Conservation (phyloP, 2,888 invertebrate genomes). For the Phortica magna region DNA sequence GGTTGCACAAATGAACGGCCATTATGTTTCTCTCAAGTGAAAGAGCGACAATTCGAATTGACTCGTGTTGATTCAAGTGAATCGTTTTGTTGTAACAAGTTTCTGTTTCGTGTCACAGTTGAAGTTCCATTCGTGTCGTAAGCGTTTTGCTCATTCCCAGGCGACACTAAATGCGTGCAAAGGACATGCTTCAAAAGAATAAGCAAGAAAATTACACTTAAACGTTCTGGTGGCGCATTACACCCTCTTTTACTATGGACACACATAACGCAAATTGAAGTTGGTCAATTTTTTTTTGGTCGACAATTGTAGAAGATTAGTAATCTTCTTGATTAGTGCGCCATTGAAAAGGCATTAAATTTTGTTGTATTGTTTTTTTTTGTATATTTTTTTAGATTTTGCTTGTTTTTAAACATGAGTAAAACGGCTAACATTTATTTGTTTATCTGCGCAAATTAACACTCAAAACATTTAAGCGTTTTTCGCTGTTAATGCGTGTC, state of each 20-base stretch:
- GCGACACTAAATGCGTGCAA: slow-evolving; percentile 53
- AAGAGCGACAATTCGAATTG: slow-evolving; percentile 47
- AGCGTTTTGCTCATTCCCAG: slow-evolving; percentile 46
- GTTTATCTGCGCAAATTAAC: slow-evolving; percentile 64
- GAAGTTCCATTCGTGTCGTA: background rate
- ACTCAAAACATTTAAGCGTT: slow-evolving; percentile 67
- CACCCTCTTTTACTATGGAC: background rate
- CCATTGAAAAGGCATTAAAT: background rate
- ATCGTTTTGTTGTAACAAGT: slow-evolving; percentile 45
- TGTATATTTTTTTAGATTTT: background rate
- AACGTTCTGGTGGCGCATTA: slow-evolving; percentile 53
- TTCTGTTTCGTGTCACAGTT: background rate
- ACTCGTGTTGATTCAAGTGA: slow-evolving; percentile 58
- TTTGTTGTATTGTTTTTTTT: background rate
- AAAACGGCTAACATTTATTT: slow-evolving; percentile 36
- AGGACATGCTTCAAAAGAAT: slow-evolving; percentile 74
- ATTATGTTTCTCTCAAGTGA: slow-evolving; percentile 73
- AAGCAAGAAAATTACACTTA: slow-evolving; percentile 73
- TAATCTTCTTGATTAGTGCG: background rate
- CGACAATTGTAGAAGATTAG: background rate
- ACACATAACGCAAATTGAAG: background rate
- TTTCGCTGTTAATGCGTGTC: slow-evolving; percentile 52
- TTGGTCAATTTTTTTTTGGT: slow-evolving; percentile 2
- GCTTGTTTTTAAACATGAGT: background rate
- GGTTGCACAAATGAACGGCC: slow-evolving; percentile 70